Percentiles rank a stretch among this genome's conserved stretches.
phyloP scores from a whole-genome alignment of 2,113 vertebrate genomes.

The Dolichallabes microphthalmus region DNA sequence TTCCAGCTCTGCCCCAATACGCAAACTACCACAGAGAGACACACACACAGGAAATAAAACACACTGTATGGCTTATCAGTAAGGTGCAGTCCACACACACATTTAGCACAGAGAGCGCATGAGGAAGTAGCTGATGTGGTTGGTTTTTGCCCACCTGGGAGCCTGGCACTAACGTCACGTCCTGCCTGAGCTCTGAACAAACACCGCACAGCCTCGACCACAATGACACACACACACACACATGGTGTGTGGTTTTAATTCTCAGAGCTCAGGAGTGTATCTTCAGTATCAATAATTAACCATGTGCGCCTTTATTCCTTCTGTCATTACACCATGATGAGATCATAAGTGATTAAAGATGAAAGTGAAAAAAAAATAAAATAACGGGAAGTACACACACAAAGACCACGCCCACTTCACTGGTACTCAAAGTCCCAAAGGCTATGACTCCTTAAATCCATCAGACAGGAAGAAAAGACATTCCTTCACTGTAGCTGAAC shows the following conservation, averaged over 20 bases:
- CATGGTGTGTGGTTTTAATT: neutral
- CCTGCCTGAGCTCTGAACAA: constrained; percentile 23
- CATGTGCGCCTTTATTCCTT: no score
- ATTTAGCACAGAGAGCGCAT: neutral
- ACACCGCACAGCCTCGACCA: neutral
- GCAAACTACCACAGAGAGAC: constrained; percentile 51
- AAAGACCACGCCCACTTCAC: neutral
- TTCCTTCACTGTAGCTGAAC: no score
- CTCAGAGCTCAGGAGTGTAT: neutral
- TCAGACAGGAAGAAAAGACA: no score
- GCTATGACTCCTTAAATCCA: neutral
- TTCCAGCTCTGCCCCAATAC: neutral
- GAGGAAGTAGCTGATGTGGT: neutral
- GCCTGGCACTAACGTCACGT: constrained; percentile 33
- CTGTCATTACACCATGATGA: neutral
- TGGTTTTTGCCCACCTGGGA: neutral
- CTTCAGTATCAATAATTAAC: neutral
- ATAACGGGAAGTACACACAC: no score
- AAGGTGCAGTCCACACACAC: neutral
- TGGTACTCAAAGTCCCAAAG: neutral
- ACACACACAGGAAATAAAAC: constrained; percentile 54
- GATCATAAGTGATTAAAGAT: neutral
- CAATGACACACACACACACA: neutral
- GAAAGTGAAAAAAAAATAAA: neutral
- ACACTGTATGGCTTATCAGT: neutral